phyloP scores from a whole-genome alignment of 2,113 vertebrate genomes.

The Microcebus griseorufus region DNA sequence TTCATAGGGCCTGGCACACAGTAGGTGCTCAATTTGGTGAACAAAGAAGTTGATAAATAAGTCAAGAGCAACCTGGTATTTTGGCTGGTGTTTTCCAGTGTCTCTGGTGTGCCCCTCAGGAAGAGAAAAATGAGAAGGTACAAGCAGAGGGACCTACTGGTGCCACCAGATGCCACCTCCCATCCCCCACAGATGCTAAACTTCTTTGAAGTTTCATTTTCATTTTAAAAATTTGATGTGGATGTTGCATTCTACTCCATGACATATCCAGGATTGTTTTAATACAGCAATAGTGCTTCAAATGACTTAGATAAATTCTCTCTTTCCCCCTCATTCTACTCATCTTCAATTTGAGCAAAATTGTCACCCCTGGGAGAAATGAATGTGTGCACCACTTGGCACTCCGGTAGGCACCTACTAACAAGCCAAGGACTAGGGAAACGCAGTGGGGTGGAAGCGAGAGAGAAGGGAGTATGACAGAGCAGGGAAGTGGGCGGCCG shows the following conservation, averaged over 20 bases:
- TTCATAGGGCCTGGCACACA: not conserved
- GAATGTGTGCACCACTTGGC: fast-evolving
- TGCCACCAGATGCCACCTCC: not conserved
- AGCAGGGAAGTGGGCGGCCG: not conserved
- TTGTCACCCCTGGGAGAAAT: not conserved
- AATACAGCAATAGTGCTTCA: constrained; percentile 30
- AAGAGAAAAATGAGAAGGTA: not conserved
- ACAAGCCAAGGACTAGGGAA: not conserved
- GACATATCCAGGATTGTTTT: constrained; percentile 21
- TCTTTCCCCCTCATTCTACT: not conserved
- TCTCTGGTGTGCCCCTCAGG: not conserved
- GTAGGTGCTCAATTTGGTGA: not conserved
- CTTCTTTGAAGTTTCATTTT: constrained; percentile 20
- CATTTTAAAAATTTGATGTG: constrained; percentile 26
- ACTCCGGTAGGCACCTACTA: not conserved
- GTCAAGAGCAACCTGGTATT: not conserved
- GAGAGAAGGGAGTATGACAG: not conserved
- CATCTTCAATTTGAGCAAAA: not conserved
- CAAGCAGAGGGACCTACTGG: not conserved
- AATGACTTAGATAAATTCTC: not conserved
- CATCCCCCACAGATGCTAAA: not conserved
- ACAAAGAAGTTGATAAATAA: not conserved
- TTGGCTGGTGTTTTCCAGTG: not conserved
- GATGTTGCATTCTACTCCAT: not conserved
- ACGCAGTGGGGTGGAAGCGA: not conserved